Evolutionary conservation across 92 coral and sea anemone genomes (phyloP).

Genomic region (Porites rus): DNA sequence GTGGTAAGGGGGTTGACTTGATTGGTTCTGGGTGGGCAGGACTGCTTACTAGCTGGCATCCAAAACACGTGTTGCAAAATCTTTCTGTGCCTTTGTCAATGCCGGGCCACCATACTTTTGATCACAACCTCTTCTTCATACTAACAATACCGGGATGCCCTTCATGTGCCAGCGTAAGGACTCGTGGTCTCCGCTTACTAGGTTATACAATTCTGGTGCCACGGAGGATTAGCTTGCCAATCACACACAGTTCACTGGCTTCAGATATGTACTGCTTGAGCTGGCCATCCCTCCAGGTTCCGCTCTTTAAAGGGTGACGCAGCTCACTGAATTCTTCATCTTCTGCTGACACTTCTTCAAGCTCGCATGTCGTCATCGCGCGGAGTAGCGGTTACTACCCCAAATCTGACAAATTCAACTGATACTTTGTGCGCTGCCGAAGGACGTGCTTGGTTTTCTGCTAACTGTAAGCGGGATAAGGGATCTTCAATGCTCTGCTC

Average conservation of each 20-base stretch:
- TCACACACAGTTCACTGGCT: too few relatives aligned
- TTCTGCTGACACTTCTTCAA: slow-evolving; percentile 46
- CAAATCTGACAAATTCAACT: slow-evolving; percentile 52
- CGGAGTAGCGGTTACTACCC: slow-evolving; percentile 52
- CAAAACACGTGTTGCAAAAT: slow-evolving; percentile 37
- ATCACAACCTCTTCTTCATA: too few relatives aligned
- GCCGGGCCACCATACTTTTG: neutral
- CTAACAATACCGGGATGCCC: too few relatives aligned
- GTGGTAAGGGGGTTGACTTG: too few relatives aligned
- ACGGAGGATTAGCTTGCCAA: too few relatives aligned
- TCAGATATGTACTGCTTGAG: too few relatives aligned
- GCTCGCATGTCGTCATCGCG: slow-evolving; percentile 52
- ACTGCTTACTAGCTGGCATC: neutral
- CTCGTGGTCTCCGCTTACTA: too few relatives aligned
- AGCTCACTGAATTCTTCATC: slow-evolving; percentile 13
- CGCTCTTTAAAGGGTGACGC: too few relatives aligned
- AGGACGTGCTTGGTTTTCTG: neutral
- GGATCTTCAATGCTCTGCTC: slow-evolving; percentile 27
- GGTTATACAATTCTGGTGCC: too few relatives aligned
- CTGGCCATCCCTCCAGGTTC: too few relatives aligned
- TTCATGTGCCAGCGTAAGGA: neutral
- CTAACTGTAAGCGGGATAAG: slow-evolving; percentile 24
- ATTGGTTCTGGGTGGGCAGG: too few relatives aligned
- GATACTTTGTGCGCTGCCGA: neutral
- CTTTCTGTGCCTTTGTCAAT: slow-evolving; percentile 19